A percentile compares a stretch with the other conserved stretches of the same genome.
phyloP scores from a whole-genome alignment of 2,888 invertebrate genomes.

The Drosophila lacicola region DNA sequence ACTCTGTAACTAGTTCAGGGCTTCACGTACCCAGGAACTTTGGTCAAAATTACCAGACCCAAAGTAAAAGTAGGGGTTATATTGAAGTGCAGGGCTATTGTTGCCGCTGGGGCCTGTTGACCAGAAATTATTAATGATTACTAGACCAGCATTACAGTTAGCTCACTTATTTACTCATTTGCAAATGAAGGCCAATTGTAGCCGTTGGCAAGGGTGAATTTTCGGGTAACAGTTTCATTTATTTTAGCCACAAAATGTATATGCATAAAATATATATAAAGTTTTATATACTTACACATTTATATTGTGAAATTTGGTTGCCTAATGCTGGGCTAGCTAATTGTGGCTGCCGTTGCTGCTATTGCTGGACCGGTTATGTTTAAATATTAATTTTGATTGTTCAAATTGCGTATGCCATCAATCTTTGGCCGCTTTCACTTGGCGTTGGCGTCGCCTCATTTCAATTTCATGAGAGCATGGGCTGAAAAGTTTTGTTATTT shows the following conservation, averaged over 20 bases:
- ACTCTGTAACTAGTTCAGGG: conserved; percentile 1
- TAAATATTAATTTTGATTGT: conserved; percentile 78
- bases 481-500: conserved; percentile 66
- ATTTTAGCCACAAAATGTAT: conserved; percentile 56
- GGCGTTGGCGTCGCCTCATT: conserved; percentile 21
- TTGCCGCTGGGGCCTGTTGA: conserved; percentile 58
- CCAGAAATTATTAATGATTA: conserved; percentile 82
- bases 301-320: conserved; percentile 1
- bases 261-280: conserved; percentile 7
- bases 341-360: conserved; percentile 46
- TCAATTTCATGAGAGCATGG: conserved; percentile 62
- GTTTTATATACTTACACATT: not conserved
- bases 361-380: conserved; percentile 58
- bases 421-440: conserved; percentile 41
- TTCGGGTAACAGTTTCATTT: conserved; percentile 55
- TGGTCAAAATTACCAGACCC: conserved; percentile 24
- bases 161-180: conserved; percentile 81
- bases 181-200: conserved; percentile 81
- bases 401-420: conserved; percentile 59
- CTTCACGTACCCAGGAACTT: conserved; percentile 20
- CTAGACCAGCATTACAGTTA: conserved; percentile 81
- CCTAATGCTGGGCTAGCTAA: conserved; percentile 49
- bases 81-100: conserved; percentile 28
- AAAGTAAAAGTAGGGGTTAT: conserved; percentile 21
- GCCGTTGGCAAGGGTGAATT: conserved; percentile 34